phyloP scores from a whole-genome alignment of 2,888 invertebrate genomes.

The Polietes domitor region DNA sequence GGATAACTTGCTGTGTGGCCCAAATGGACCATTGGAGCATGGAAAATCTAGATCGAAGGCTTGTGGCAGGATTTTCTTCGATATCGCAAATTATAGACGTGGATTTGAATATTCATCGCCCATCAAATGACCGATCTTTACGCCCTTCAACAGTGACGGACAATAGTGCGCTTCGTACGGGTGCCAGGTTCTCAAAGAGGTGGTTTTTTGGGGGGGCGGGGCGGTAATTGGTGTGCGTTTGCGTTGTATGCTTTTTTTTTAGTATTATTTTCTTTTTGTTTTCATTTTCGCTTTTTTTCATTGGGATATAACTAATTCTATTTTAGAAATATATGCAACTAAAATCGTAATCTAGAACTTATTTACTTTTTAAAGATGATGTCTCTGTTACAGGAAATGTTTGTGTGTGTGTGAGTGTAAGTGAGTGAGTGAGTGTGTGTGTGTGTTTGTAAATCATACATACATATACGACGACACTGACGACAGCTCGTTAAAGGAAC shows the following conservation, averaged over 20 bases:
- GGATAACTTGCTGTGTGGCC: too few species aligned
- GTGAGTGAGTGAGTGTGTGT: background rate
- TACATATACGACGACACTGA: conserved; percentile 45
- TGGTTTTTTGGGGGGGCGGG: background rate
- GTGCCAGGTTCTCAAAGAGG: background rate
- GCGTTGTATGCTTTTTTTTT: conserved; percentile 7
- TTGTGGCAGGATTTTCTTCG: too few species aligned
- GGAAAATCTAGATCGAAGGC: too few species aligned
- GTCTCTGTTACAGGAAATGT: conserved; percentile 59
- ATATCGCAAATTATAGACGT: too few species aligned
- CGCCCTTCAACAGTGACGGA: background rate
- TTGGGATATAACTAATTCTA: conserved; percentile 16
- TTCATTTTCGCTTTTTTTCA: background rate
- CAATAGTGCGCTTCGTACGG: background rate
- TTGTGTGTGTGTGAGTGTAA: conserved; percentile 18
- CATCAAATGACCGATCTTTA: too few species aligned
- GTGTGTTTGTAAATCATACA: conserved; percentile 53
- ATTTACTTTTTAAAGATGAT: conserved; percentile 43
- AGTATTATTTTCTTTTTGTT: background rate
- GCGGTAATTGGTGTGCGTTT: conserved; percentile 10
- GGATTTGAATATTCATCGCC: too few species aligned
- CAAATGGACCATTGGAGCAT: too few species aligned
- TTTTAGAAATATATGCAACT: conserved; percentile 40
- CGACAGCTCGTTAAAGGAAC: conserved; percentile 62
- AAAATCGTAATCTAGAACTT: conserved; percentile 50